A percentile compares a stretch with the other conserved stretches of the same genome.
Conservation (phyloP, 2,888 invertebrate species). For the Eupeodes latifasciatus region DNA sequence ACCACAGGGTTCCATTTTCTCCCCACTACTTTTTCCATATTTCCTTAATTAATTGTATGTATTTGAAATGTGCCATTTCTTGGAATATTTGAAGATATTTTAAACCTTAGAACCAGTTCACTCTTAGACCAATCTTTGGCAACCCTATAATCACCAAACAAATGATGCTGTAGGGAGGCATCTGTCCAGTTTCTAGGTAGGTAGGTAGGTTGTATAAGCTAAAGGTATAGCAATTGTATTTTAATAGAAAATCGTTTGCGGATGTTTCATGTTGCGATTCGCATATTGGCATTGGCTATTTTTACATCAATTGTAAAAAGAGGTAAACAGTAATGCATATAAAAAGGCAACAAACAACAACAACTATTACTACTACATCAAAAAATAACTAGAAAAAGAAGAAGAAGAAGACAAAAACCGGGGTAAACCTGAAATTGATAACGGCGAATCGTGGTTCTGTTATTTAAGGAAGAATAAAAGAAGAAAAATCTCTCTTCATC, state of each 20-base stretch:
- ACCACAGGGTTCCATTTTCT: no score
- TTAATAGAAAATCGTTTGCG: slow-evolving; percentile 76
- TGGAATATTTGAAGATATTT: no score
- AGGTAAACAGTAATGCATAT: slow-evolving; percentile 61
- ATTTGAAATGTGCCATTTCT: no score
- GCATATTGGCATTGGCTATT: slow-evolving; percentile 74
- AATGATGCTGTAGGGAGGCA: slow-evolving; percentile 62
- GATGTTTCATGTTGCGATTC: slow-evolving; percentile 74
- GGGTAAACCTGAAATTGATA: slow-evolving; percentile 73
- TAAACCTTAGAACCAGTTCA: neutral
- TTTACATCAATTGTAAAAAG: slow-evolving; percentile 74
- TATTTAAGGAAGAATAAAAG: slow-evolving; percentile 71
- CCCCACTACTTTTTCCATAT: no score
- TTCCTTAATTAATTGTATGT: no score
- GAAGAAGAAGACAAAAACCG: slow-evolving; percentile 34
- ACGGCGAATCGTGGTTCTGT: slow-evolving; percentile 73
- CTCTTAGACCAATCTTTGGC: neutral
- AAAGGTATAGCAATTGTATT: slow-evolving; percentile 71
- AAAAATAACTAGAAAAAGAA: neutral
- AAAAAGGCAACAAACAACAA: neutral
- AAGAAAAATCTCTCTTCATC: slow-evolving; percentile 58
- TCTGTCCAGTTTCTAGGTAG: slow-evolving; percentile 57
- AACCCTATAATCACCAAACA: neutral
- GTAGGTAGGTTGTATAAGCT: slow-evolving; percentile 5
- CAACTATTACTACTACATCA: neutral